Evolutionary conservation across 2,797 vertebrate genomes (phyloP).

Genomic region (Acanthurus leucopareius): DNA sequence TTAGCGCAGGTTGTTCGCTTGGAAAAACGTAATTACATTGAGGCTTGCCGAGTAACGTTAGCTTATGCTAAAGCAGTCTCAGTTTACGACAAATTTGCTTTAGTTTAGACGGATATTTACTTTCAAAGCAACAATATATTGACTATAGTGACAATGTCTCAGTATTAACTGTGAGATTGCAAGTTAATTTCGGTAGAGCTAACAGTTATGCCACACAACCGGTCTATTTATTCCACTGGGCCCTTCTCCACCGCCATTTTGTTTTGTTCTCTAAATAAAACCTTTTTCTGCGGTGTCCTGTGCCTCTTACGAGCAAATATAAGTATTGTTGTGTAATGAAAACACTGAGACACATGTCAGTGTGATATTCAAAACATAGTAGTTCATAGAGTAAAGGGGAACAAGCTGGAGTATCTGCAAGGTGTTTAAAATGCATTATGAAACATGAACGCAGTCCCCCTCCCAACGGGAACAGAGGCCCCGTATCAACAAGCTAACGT

Average conservation of each 20-base stretch:
- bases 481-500: constrained; percentile 52
- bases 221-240: constrained; percentile 55
- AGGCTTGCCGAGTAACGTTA: constrained; percentile 7
- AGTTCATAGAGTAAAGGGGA: background rate
- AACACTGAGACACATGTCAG: background rate
- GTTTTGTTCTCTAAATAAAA: constrained; percentile 85
- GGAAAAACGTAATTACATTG: background rate
- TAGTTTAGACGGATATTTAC: background rate
- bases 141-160: fast-evolving
- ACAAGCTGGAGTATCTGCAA: constrained; percentile 9
- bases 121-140: fast-evolving
- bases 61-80: constrained; percentile 6
- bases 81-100: background rate
- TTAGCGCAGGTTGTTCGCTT: constrained; percentile 37
- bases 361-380: constrained; percentile 1
- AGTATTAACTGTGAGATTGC: too few species aligned
- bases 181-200: background rate
- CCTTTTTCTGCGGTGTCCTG: constrained; percentile 30
- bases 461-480: constrained; percentile 79
- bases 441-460: constrained; percentile 78
- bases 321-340: fast-evolving
- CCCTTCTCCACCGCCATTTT: constrained; percentile 87
- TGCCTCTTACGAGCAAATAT: too few species aligned
- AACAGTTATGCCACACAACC: background rate
- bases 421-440: constrained; percentile 72